phyloP scores from a whole-genome alignment of 1,140 invertebrate genomes.

The Zaprionus vittiger region DNA sequence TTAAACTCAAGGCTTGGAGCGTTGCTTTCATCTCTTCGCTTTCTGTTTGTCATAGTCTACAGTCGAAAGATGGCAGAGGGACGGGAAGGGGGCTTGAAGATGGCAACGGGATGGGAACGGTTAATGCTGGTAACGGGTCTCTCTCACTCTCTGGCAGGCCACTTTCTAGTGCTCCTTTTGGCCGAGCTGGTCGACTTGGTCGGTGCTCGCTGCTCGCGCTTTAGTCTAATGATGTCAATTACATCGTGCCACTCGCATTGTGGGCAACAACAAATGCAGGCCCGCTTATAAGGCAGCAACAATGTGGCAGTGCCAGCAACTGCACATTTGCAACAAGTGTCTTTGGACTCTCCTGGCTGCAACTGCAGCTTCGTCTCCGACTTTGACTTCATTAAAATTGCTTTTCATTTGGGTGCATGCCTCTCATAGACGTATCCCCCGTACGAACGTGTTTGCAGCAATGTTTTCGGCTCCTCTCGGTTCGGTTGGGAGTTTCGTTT shows the following conservation, averaged over 20 bases:
- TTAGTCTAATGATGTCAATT: constrained; percentile 82
- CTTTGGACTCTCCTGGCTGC: constrained; percentile 15
- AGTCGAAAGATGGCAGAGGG: background rate
- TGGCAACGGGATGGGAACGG: constrained; percentile 32
- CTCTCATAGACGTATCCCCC: constrained; percentile 30
- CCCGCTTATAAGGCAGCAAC: constrained; percentile 75
- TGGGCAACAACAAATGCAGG: constrained; percentile 75
- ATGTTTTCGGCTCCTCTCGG: constrained; percentile 7
- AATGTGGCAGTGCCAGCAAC: constrained; percentile 56
- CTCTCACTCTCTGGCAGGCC: constrained; percentile 30
- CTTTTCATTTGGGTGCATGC: constrained; percentile 70
- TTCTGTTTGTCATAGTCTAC: constrained; percentile 29
- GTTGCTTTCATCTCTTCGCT: background rate
- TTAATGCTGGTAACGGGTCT: constrained; percentile 50
- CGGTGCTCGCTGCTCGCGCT: constrained; percentile 51
- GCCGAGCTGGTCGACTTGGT: constrained; percentile 33
- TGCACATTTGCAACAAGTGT: constrained; percentile 55
- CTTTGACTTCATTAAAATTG: constrained; percentile 78
- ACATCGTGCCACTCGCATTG: constrained; percentile 79
- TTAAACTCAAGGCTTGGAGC: background rate
- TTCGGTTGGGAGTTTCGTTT: constrained; percentile 29
- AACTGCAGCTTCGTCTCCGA: constrained; percentile 28
- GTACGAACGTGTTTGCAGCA: too few relatives aligned
- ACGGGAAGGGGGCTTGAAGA: background rate
- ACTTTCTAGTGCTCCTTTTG: constrained; percentile 73